phyloP scores from a whole-genome alignment of 2,113 vertebrate species.

The Actenoides lindsayi region DNA sequence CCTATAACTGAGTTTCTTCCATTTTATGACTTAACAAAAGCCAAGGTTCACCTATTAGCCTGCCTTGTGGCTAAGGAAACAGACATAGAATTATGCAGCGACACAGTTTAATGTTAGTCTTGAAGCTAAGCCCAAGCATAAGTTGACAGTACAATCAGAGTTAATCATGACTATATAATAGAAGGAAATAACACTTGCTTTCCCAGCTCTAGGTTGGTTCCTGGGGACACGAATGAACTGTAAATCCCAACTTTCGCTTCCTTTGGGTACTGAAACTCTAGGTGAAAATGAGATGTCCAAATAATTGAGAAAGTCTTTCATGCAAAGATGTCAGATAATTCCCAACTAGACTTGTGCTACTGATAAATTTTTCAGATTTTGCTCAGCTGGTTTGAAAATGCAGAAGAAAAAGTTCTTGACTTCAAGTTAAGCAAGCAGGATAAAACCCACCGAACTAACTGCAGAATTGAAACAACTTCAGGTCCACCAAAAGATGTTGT shows the following conservation, averaged over 20 bases:
- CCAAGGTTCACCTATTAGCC: constrained; percentile 11
- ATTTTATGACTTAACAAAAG: constrained; percentile 1
- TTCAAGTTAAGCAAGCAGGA: neutral
- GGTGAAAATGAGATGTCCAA: neutral
- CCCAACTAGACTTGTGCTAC: neutral
- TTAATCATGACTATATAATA: neutral
- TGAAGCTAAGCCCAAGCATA: constrained; percentile 3
- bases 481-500: neutral
- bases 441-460: neutral
- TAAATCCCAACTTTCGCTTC: neutral
- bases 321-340: neutral
- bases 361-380: neutral
- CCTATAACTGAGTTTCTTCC: neutral
- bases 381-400: neutral
- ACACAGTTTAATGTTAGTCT: neutral
- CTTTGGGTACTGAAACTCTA: neutral
- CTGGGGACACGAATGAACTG: neutral
- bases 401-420: neutral
- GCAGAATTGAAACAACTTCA: neutral
- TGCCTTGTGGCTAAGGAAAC: neutral
- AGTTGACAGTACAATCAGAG: neutral
- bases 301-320: neutral
- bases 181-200: neutral
- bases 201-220: neutral
- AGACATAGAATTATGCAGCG: neutral